These are phyloP conservation scores for Cacatua alba DNA, from an alignment of 2,113 vertebrate species.

Conservation along the genomic window DNA sequence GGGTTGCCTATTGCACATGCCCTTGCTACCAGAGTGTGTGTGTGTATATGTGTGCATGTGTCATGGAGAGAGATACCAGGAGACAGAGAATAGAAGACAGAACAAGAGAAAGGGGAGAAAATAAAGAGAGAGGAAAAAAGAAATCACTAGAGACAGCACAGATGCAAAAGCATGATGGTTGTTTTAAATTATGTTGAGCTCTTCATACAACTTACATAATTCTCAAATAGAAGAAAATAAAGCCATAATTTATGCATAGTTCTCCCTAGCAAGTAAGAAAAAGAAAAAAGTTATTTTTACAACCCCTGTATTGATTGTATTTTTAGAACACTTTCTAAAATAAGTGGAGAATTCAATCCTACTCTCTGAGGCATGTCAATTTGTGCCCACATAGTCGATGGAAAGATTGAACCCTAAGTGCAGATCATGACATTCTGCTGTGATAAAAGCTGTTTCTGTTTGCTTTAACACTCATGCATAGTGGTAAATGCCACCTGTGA, in stretches of 20 bases:
- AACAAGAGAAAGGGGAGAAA: background rate
- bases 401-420: constrained; percentile 71
- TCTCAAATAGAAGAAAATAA: constrained; percentile 51
- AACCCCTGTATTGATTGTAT: constrained; percentile 50
- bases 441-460: constrained; percentile 77
- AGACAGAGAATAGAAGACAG: background rate
- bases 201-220: constrained; percentile 13
- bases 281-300: constrained; percentile 55
- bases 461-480: constrained; percentile 62
- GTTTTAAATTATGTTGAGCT: constrained; percentile 36
- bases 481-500: constrained; percentile 61
- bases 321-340: constrained; percentile 73
- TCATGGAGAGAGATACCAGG: background rate
- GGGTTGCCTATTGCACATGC: background rate
- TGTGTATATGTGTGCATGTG: background rate
- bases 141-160: background rate
- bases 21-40: background rate
- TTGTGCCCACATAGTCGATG: constrained; percentile 64
- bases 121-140: background rate
- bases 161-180: background rate
- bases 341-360: constrained; percentile 59
- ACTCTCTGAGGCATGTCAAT: constrained; percentile 67
- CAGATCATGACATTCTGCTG: constrained; percentile 72
- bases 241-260: constrained; percentile 48
- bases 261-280: constrained; percentile 39